Percentiles rank a stretch among this genome's conserved stretches.
Conservation (phyloP, 2,113 vertebrate genomes). For the Albula goreensis region DNA sequence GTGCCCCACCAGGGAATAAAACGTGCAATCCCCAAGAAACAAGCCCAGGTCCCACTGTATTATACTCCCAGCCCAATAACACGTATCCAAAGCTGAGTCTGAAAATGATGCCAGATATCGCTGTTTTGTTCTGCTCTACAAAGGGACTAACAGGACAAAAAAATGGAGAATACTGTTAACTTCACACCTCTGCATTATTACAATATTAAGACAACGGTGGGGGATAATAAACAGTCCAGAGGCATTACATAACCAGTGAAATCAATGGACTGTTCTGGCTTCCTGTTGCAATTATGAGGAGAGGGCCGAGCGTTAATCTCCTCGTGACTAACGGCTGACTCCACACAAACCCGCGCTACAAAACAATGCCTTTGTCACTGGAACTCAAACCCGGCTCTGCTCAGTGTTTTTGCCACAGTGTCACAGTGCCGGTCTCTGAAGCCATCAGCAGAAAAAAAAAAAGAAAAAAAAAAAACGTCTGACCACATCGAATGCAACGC, state of each 20-base stretch:
- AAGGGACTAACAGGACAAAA: constrained; percentile 7
- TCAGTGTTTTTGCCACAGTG: neutral
- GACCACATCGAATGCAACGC: neutral
- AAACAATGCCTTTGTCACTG: constrained; percentile 19
- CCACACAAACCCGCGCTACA: constrained; percentile 53
- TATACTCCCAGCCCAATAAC: too few relatives aligned
- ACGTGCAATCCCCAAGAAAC: too few relatives aligned
- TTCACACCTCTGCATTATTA: constrained; percentile 16
- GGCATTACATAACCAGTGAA: constrained; percentile 22
- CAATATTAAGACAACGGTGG: constrained; percentile 11
- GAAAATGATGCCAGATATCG: constrained; percentile 14
- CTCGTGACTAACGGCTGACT: constrained; percentile 67
- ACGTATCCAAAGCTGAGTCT: neutral
- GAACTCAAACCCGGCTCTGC: neutral
- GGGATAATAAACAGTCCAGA: neutral
- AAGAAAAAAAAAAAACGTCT: neutral
- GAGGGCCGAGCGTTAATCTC: constrained; percentile 70
- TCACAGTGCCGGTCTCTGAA: neutral
- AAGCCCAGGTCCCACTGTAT: too few relatives aligned
- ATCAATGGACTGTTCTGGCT: constrained; percentile 43
- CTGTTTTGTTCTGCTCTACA: constrained; percentile 21
- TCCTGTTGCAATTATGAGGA: constrained; percentile 67
- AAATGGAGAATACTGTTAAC: constrained; percentile 18
- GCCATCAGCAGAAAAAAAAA: neutral
- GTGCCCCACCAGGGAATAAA: too few relatives aligned